These are phyloP conservation scores for Lasioglossum oenotherae DNA, from an alignment of 2,888 invertebrate species.

Conservation along the genomic window DNA sequence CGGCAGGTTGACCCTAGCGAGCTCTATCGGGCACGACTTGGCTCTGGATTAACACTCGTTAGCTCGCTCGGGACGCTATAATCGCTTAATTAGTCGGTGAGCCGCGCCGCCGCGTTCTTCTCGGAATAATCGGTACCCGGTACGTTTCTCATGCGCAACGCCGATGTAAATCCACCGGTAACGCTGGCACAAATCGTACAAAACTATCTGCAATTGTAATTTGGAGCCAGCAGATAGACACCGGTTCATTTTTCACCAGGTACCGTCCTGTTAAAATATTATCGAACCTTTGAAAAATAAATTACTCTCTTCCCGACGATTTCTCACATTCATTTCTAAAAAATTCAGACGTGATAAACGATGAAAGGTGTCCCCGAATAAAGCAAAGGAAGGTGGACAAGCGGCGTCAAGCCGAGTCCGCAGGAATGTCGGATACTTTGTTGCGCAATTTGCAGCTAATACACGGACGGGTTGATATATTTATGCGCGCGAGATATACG, in stretches of 20 bases:
- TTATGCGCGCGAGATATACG: constrained; percentile 30
- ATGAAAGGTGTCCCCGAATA: not conserved
- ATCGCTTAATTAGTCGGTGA: constrained; percentile 70
- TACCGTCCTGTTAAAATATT: not conserved
- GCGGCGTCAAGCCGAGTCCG: not conserved
- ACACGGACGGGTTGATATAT: constrained; percentile 16
- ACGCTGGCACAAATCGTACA: constrained; percentile 21
- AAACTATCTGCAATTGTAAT: constrained; percentile 50
- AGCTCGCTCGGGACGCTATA: constrained; percentile 61
- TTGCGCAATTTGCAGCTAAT: constrained; percentile 30
- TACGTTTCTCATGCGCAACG: constrained; percentile 43
- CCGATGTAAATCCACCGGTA: constrained; percentile 41
- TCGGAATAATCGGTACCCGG: constrained; percentile 60
- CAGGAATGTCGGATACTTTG: constrained; percentile 8
- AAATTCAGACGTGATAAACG: too few relatives aligned
- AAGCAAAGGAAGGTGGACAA: not conserved
- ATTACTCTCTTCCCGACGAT: too few relatives aligned
- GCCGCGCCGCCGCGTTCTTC: constrained; percentile 51
- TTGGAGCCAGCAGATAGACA: constrained; percentile 17
- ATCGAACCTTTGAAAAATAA: not conserved
- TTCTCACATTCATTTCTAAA: too few relatives aligned
- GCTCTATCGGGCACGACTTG: constrained; percentile 64
- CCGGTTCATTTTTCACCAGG: not conserved
- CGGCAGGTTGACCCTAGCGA: constrained; percentile 58
- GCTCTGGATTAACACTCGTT: constrained; percentile 71